Base-by-base conservation (phyloP, 2,113 vertebrate genomes). In the Oryzias javanicus region DNA sequence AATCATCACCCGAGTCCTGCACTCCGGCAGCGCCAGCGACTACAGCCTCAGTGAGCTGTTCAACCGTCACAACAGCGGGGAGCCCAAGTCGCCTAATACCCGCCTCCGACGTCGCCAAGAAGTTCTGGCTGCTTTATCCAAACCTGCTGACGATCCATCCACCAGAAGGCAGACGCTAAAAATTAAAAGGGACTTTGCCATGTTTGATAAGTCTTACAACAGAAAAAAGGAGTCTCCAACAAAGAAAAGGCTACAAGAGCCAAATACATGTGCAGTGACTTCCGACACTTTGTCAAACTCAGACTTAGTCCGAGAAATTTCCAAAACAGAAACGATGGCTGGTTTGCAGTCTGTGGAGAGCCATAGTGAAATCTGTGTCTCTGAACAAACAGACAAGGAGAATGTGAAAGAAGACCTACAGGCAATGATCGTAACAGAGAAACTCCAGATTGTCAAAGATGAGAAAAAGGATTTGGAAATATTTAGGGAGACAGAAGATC, bases 1-100 rank as follows among this genome's bases (percentile, higher is more conserved):
- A 82, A 95, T 98, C 58, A 93, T 97, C 89, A 93, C 93, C n/a
- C 94, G 93, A 52, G 91, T 98, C 56, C 88, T 97, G 74, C 93
- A 94, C 75, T 86, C 84, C 55, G 86, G 84, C 54, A 92, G 88
- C 48, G 91, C 93, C 22, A 94, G 87, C 85, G 94, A 96, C 89
- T 96, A 94, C 70, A 95, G 91, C 85, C 93, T 97, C 73, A 94
- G 90, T 83, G 94, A 98, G 64, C 86, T 97, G 54, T 91, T 98
- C 58, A 91, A 49, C 64, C 93, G 93, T 55, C 93, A 95, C 44
- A 89, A 95, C 58, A 91, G 89, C 81, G 90, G 91, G 55, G 93
- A 94, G 82, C 91, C 89, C 73, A 94, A 91, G 88, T 93, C 93
- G 25, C 95, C 94, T 53, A 92, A 95, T 77, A 98, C 96, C 35